Evolutionary conservation across 1,140 invertebrate species (phyloP).

Genomic region (Tetramorium alpestre): DNA sequence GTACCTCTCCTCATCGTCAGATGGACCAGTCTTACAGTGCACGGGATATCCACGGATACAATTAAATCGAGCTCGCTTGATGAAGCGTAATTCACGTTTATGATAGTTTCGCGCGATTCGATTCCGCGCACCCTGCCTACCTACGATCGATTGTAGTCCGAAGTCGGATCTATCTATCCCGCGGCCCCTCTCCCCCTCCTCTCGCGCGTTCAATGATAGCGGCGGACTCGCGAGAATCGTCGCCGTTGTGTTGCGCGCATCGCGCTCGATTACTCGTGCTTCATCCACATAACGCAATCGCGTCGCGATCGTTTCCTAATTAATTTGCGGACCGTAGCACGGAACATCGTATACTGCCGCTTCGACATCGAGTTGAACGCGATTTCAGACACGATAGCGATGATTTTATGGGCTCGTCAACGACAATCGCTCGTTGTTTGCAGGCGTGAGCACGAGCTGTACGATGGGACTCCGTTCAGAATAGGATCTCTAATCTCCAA

Average conservation of each 20-base stretch:
- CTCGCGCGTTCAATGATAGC: neutral
- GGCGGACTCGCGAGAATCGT: slow-evolving; percentile 18
- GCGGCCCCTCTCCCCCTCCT: too few species aligned
- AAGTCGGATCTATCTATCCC: slow-evolving; percentile 17
- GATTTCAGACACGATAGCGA: slow-evolving; percentile 38
- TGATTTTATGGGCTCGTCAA: slow-evolving; percentile 50
- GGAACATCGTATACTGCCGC: slow-evolving; percentile 20
- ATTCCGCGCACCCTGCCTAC: neutral
- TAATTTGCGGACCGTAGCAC: slow-evolving; percentile 39
- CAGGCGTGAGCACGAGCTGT: neutral
- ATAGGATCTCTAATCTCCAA: slow-evolving; percentile 18
- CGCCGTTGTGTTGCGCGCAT: neutral
- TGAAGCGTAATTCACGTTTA: slow-evolving; percentile 30
- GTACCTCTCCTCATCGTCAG: neutral
- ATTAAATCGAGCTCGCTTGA: slow-evolving; percentile 34
- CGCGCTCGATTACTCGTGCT: slow-evolving; percentile 38
- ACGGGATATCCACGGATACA: slow-evolving; percentile 10
- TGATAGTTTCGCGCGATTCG: slow-evolving; percentile 19
- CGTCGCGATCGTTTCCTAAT: slow-evolving; percentile 55
- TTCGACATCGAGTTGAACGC: slow-evolving; percentile 37
- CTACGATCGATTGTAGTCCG: neutral
- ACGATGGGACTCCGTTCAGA: slow-evolving; percentile 4
- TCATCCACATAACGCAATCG: slow-evolving; percentile 36
- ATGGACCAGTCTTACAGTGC: slow-evolving; percentile 15
- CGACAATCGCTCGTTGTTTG: neutral